Evolutionary conservation across 2,888 invertebrate species (phyloP).

Genomic region (Syritta pipiens): DNA sequence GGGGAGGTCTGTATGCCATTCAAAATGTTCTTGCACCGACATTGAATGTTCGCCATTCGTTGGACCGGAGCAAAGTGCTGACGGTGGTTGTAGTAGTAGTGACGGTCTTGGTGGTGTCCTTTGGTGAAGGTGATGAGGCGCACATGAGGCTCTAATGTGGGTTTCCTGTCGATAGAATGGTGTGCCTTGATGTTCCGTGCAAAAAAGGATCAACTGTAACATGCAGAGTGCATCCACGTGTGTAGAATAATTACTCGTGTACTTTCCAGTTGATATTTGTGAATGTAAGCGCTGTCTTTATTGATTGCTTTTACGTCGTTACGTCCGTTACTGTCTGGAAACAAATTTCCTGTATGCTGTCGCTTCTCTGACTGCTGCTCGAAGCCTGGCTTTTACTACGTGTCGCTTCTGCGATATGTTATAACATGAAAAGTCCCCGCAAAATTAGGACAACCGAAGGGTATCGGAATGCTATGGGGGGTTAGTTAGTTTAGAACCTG

Average conservation of each 20-base stretch:
- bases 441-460: too few species aligned
- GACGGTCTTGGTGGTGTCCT: slow-evolving; percentile 22
- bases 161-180: slow-evolving; percentile 28
- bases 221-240: slow-evolving; percentile 14
- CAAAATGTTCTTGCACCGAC: slow-evolving; percentile 38
- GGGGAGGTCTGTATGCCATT: slow-evolving; percentile 42
- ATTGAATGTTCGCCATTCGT: slow-evolving; percentile 34
- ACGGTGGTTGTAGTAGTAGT: neutral
- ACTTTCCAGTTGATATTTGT: slow-evolving; percentile 49
- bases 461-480: too few species aligned
- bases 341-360: slow-evolving; percentile 41
- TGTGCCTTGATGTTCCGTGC: slow-evolving; percentile 6
- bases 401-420: too few species aligned
- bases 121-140: slow-evolving; percentile 55
- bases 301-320: slow-evolving; percentile 51
- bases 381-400: too few species aligned
- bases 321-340: slow-evolving; percentile 38
- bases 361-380: too few species aligned
- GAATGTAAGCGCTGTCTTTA: slow-evolving; percentile 51
- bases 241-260: slow-evolving; percentile 54
- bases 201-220: slow-evolving; percentile 47
- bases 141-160: slow-evolving; percentile 49
- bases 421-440: too few species aligned
- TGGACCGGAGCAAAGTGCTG: slow-evolving; percentile 12
- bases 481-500: neutral